Conservation (phyloP, 2,113 vertebrate genomes). For the Cacatua alba region DNA sequence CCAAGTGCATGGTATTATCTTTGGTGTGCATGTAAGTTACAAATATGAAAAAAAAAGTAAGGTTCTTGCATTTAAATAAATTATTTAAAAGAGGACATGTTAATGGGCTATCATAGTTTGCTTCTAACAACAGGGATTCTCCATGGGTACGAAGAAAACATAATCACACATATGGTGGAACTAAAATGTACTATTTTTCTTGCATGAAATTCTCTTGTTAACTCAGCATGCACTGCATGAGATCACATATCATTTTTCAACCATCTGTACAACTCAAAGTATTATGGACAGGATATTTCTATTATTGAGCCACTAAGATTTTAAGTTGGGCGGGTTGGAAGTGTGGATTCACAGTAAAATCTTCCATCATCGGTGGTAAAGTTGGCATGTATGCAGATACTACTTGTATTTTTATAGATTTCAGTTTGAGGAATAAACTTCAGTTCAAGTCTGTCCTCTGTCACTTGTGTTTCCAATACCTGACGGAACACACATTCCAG, state of each 20-base stretch:
- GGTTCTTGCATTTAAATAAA: not conserved
- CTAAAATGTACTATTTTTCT: conserved; percentile 57
- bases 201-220: conserved; percentile 70
- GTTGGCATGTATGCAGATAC: not conserved
- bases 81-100: not conserved
- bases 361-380: not conserved
- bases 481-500: not conserved
- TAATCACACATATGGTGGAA: conserved; percentile 67
- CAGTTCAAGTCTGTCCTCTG: not conserved
- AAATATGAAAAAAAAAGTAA: not conserved
- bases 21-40: not conserved
- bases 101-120: conserved; percentile 37
- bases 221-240: conserved; percentile 67
- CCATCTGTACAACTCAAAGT: conserved; percentile 55
- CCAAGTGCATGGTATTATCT: not conserved
- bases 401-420: not conserved
- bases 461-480: not conserved
- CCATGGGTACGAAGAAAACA: conserved; percentile 56
- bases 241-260: conserved; percentile 60
- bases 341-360: not conserved
- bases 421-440: not conserved
- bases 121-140: conserved; percentile 50
- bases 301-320: conserved; percentile 19
- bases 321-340: conserved; percentile 34
- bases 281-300: conserved; percentile 41